Conservation (phyloP, 2,888 invertebrate genomes). For the Hyles lineata region DNA sequence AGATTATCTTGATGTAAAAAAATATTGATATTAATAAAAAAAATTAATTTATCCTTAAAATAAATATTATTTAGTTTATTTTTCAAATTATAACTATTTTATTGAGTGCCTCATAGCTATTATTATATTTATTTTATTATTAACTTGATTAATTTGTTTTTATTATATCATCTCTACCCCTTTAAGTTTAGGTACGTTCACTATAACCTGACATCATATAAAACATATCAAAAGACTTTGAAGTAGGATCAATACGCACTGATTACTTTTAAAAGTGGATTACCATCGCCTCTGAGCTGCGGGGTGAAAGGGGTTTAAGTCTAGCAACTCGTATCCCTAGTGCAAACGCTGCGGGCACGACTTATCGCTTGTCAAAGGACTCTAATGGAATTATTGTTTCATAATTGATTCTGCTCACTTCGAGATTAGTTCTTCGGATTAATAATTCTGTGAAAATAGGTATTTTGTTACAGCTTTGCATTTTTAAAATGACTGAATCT, state of each 20-base stretch:
- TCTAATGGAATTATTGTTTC: conserved; percentile 2
- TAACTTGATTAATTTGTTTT: too few species aligned
- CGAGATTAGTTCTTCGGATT: not conserved
- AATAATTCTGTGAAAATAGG: not conserved
- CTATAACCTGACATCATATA: too few species aligned
- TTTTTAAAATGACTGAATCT: too few species aligned
- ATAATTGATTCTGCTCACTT: not conserved
- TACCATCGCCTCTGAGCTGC: not conserved
- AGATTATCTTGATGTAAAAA: too few species aligned
- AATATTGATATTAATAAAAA: too few species aligned
- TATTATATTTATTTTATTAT: too few species aligned
- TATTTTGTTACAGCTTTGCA: not conserved
- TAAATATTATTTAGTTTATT: too few species aligned
- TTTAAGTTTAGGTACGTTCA: too few species aligned
- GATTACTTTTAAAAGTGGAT: conserved; percentile 14
- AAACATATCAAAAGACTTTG: not conserved
- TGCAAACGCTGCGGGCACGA: not conserved
- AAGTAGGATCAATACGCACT: not conserved
- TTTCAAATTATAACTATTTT: too few species aligned
- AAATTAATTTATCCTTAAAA: too few species aligned
- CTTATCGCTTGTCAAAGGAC: not conserved
- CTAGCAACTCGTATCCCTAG: conserved; percentile 3
- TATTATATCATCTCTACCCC: too few species aligned
- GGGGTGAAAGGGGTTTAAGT: not conserved
- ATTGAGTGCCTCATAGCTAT: too few species aligned